Base-by-base conservation (phyloP, 2,888 invertebrate genomes). In the Drosophila kuntzei region DNA sequence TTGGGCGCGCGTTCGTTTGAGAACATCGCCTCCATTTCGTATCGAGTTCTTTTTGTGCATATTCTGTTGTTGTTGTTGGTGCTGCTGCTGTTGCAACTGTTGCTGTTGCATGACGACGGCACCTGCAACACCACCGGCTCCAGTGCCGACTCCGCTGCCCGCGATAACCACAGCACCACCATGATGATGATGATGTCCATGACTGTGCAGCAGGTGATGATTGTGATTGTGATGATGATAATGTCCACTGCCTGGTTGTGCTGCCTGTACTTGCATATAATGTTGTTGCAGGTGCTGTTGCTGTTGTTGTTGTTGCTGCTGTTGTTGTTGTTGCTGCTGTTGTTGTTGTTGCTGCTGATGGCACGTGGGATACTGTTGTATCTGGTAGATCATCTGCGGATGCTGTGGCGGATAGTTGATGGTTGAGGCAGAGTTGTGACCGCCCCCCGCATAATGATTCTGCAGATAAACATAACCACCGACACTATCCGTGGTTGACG, bases 1-100 rank as follows among this genome's bases (percentile, higher is more conserved):
- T 91, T 95, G 95, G 76, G 95, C 94, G 89, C 95, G 93, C 79
- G 94, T 94, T 71, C 95, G 93, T 90, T 95, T 95, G 78, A 95
- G 91, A 57, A 95, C 94, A 89, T 95, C 95, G 55, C 94, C 94
- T 73, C 93, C 90, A 87, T 93, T 95, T 62, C 95, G 93, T 44
- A 95, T 93, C 22, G 95, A 94, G 58, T 94, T 94, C 89, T 95
- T 95, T 90, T 95, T 95, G 90, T 94, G 94, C 78, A 94, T 91
- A 53, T 93, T 93, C 9, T 83, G 80, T n/a, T 76, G 69, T 7
- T 81, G 79, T 25, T 79, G 80, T 8, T 80, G 73, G 14, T 72
- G 71, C n/a, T 65, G 71, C 8, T 94, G 94, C 55, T 89, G 89
- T 18, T 68, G 77, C 20, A 63, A 39, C 12, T 63, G 78, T 18